Evolutionary conservation across 2,888 invertebrate species (phyloP).

Genomic region (Epicampocera succincta): DNA sequence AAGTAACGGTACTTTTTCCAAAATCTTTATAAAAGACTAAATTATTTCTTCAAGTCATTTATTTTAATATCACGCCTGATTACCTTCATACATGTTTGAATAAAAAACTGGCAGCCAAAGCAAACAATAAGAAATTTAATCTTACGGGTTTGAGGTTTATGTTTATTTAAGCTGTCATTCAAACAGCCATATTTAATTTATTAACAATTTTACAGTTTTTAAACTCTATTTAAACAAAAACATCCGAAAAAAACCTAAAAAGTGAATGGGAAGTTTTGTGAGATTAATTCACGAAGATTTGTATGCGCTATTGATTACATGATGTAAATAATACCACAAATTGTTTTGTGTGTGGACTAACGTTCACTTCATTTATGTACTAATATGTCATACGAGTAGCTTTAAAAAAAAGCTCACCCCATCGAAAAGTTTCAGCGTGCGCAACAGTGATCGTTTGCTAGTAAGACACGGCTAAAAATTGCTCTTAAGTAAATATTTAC

Average conservation of each 20-base stretch:
- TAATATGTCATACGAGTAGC: slow-evolving; percentile 17
- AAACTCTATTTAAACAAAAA: slow-evolving; percentile 25
- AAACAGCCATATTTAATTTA: slow-evolving; percentile 57
- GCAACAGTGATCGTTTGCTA: no score
- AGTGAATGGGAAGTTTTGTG: slow-evolving; percentile 46
- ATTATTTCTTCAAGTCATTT: slow-evolving; percentile 24
- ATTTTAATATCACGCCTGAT: slow-evolving; percentile 46
- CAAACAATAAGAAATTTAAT: slow-evolving; percentile 46
- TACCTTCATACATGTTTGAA: slow-evolving; percentile 42
- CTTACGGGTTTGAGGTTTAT: slow-evolving; percentile 37
- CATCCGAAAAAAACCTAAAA: slow-evolving; percentile 4
- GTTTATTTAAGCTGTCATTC: slow-evolving; percentile 56
- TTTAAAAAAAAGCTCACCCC: not conserved
- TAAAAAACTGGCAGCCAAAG: slow-evolving; percentile 17
- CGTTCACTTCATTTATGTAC: slow-evolving; percentile 10
- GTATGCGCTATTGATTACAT: slow-evolving; percentile 48
- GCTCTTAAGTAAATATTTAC: no score
- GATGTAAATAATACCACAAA: slow-evolving; percentile 51
- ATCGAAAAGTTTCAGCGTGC: slow-evolving; percentile 6
- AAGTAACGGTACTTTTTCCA: not conserved
- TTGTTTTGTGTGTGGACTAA: slow-evolving; percentile 5
- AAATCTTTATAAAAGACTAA: not conserved
- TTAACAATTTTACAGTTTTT: slow-evolving; percentile 58
- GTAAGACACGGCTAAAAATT: no score
- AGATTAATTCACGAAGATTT: slow-evolving; percentile 24